These are phyloP conservation scores for human DNA, from an alignment of 2,113 vertebrate genomes.

Conservation along the genomic window GRCh38 chr6:94795501-94796000, in stretches of 20 bases:
- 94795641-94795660: conserved; percentile 64
- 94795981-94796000: conserved; percentile 27
- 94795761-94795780: conserved; percentile 70
- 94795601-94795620: conserved; percentile 51
- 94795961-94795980: conserved; percentile 14
- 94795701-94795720: conserved; percentile 48
- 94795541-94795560: conserved; percentile 68
- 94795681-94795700: conserved; percentile 66
- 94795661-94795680: conserved; percentile 65
- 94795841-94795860: conserved; percentile 70
- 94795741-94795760: conserved; percentile 53
- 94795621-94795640: conserved; percentile 51
- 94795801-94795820: conserved; percentile 63
- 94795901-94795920: conserved; percentile 38
- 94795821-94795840: background rate
- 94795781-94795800: conserved; percentile 62
- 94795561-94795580: conserved; percentile 60
- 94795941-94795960: conserved; percentile 67
- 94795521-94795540: conserved; percentile 56
- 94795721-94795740: conserved; percentile 46
- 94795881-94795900: conserved; percentile 40
- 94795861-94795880: background rate
- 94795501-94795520: background rate
- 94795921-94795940: background rate
- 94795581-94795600: conserved; percentile 71